A percentile compares a stretch with the other conserved stretches of the same genome.
Evolutionary conservation across 2,113 vertebrate species (phyloP).

Genomic region (Cyphomyrus discorhynchus): DNA sequence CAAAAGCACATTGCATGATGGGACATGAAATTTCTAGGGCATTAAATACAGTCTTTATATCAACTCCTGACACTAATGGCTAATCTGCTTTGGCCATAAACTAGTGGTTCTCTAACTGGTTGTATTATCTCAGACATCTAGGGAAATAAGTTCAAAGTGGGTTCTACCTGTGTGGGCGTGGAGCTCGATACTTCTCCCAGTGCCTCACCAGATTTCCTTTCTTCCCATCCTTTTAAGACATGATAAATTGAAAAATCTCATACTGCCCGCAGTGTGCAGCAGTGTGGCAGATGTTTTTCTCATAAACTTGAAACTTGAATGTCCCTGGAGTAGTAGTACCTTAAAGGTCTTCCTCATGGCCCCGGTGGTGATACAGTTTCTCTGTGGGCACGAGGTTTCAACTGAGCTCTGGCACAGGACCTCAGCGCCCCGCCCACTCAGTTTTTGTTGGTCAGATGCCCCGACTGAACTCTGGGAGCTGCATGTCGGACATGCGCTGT

Average conservation of each 20-base stretch:
- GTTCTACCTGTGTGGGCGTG: neutral
- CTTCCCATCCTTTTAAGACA: neutral
- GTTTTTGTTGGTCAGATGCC: neutral
- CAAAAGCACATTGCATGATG: neutral
- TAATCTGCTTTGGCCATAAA: neutral
- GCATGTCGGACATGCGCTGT: neutral
- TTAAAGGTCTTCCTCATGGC: neutral
- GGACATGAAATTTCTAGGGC: neutral
- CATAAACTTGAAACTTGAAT: neutral
- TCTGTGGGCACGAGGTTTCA: neutral
- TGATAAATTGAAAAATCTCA: neutral
- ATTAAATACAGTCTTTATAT: neutral
- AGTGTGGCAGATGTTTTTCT: neutral
- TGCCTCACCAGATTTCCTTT: neutral
- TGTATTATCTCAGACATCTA: neutral
- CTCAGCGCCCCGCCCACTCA: neutral
- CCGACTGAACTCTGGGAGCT: neutral
- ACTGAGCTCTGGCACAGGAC: neutral
- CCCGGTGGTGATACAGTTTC: neutral
- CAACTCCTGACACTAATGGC: neutral
- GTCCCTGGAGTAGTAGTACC: neutral
- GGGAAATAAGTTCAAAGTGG: neutral
- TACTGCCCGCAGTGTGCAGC: neutral
- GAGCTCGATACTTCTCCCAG: neutral
- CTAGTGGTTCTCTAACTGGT: neutral